A percentile compares a stretch with the other conserved stretches of the same genome.
phyloP scores from a whole-genome alignment of 1,140 invertebrate genomes.

The Conus betulinus region DNA sequence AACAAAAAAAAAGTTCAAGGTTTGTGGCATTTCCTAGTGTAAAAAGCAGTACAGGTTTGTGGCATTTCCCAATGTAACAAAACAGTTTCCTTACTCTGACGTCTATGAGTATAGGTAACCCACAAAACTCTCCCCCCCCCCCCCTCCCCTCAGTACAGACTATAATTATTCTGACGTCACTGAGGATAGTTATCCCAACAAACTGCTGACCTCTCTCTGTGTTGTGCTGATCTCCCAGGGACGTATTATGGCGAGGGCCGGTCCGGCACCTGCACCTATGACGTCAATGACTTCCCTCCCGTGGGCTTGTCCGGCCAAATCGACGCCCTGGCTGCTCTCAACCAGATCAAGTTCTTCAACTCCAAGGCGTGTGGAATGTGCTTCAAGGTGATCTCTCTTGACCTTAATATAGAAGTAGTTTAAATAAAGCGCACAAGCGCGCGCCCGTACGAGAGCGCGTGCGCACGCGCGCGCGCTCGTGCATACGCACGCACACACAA shows the following conservation, averaged over 20 bases:
- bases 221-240: not conserved
- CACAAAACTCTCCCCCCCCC: not conserved
- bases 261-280: not conserved
- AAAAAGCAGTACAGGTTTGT: too few relatives aligned
- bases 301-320: not conserved
- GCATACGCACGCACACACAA: too few relatives aligned
- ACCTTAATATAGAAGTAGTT: not conserved
- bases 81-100: not conserved
- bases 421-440: not conserved
- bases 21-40: too few relatives aligned
- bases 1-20: too few relatives aligned
- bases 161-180: not conserved
- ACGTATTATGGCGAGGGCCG: not conserved
- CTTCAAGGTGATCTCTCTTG: conserved; percentile 6
- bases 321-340: not conserved
- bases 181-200: not conserved
- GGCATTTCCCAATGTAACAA: not conserved
- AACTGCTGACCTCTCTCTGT: too few relatives aligned
- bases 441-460: too few relatives aligned
- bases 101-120: not conserved
- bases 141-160: not conserved
- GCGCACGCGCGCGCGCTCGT: too few relatives aligned
- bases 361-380: conserved; percentile 2
- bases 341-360: not conserved
- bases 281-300: not conserved